Evolutionary conservation across 2,888 invertebrate species (phyloP), one percentile per base, ranked within the genome.

Genomic region (Sisyra nigra): DNA sequence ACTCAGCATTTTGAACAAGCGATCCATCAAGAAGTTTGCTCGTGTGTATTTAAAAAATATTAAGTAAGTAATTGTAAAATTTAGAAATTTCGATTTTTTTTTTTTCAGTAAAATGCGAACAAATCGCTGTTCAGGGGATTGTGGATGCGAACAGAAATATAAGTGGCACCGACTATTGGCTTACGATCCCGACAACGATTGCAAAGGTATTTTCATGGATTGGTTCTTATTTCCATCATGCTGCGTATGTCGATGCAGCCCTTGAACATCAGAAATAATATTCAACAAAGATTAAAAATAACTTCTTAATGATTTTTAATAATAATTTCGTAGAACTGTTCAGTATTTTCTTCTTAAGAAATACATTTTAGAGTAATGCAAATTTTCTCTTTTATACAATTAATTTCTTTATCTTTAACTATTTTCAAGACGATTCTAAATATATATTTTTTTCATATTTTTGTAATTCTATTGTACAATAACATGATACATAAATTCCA

Each of bases 1-100:
- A 92, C 89, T 8, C 88, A 89, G 66, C 89, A 91, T 63, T 89
- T 92, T 56, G 91, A 91, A 57, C 91, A 92, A 62, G 91, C 91
- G 40, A 89, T 92, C 54, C 91, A 92, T 59, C 91, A 91, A 60
- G 91, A 92, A 72, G 83, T 89, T 47, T 92, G 91, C 74, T 79
- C 86, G 88, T 89, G 67, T 74, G 79, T 72, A 52, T 9, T 14
- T 9, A 2, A 17, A 17, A 30, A 29, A 40, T 24, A 24, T 24
- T 24, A 24, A 24, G 24, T 24, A 24, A 24, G 3, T 5, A 24
- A 24, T 18, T 39, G 8, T 39, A 6, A 31, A n/a, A 10, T 19
- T 11, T 4, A 8, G 13, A 13, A n/a, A 10, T 30, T n/a, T 37
- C 11, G 40, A 44, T 38, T n/a, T 48, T 44, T 48, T 46, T 50